Evolutionary conservation across 2,113 vertebrate species (phyloP).

Genomic region (Polypterus senegalus): DNA sequence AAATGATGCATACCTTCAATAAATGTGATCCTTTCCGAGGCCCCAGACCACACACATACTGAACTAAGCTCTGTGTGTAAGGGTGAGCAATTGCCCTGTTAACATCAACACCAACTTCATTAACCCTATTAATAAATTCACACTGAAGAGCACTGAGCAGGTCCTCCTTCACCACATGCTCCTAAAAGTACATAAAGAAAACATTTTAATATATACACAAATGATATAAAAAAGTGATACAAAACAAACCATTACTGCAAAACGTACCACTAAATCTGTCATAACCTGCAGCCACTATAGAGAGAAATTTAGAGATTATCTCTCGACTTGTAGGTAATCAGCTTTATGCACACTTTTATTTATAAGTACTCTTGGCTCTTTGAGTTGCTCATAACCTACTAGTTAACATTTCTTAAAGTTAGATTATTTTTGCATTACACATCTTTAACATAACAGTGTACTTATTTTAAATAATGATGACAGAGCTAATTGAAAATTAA

Average conservation of each 20-base stretch:
- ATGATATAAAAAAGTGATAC: background rate
- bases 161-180: slow-evolving; percentile 93
- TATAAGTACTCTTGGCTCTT: no score
- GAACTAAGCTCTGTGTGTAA: slow-evolving; percentile 88
- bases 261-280: no score
- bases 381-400: no score
- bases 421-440: background rate
- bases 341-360: no score
- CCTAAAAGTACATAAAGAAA: slow-evolving; percentile 40
- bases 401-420: no score
- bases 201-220: background rate
- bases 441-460: background rate
- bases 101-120: slow-evolving; percentile 94
- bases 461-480: background rate
- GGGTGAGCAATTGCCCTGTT: slow-evolving; percentile 88
- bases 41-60: slow-evolving; percentile 89
- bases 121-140: slow-evolving; percentile 95
- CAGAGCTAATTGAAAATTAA: background rate
- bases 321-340: no score
- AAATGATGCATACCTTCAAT: slow-evolving; percentile 63
- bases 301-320: no score
- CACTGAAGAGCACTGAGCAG: slow-evolving; percentile 81
- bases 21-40: slow-evolving; percentile 88
- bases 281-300: no score
- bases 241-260: background rate